Evolutionary conservation across 2,113 vertebrate genomes (phyloP), one percentile per base, ranked within the genome.

Genomic region (Felis chaus): DNA sequence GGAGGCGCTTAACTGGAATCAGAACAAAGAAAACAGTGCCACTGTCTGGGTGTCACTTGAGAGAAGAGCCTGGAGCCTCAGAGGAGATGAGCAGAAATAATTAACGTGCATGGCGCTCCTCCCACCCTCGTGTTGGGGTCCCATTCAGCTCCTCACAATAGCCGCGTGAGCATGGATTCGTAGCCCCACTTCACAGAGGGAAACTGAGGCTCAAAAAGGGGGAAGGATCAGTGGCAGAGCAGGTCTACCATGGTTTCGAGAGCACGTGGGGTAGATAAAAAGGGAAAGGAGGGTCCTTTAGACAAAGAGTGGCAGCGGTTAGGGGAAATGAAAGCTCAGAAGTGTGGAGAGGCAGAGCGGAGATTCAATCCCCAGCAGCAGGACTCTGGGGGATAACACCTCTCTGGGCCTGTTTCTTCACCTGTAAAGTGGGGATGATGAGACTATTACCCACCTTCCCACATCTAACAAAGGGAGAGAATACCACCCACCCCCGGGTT

Each of bases 261-360:
- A 69, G 73, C 80, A 87, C n/a, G 74, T 13, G 4, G 15, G n/a
- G 11, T 14, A 39, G 55, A 66, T 16, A 21, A 69, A 48, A 61
- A 88, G 29, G 45, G 12, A 27, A 68, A 19, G 5, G 55, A 79
- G 33, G 45, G 21, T 57, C n/a, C 53, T 48, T 27, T 10, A 19
- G 73, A 89, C 84, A 61, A 69, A 53, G 5, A 57, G 41, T 11
- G 25, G 57, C 55, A 66, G 69, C 55, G 63, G 29, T 74, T 7
- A 80, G 73, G 93, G 71, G 68, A 94, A 88, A 93, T 19, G 39
- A n/a, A 63, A 88, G 65, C 82, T 84, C 86, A 68, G 66, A 83
- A 39, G 36, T 53, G n/a, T n/a, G 25, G n/a, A 88, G 69, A 29
- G 36, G 50, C 53, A 66, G 79, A 73, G 50, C 6, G 63, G 65